Evolutionary conservation across 2,113 vertebrate species (phyloP).

Genomic region (Ovibos moschatus): DNA sequence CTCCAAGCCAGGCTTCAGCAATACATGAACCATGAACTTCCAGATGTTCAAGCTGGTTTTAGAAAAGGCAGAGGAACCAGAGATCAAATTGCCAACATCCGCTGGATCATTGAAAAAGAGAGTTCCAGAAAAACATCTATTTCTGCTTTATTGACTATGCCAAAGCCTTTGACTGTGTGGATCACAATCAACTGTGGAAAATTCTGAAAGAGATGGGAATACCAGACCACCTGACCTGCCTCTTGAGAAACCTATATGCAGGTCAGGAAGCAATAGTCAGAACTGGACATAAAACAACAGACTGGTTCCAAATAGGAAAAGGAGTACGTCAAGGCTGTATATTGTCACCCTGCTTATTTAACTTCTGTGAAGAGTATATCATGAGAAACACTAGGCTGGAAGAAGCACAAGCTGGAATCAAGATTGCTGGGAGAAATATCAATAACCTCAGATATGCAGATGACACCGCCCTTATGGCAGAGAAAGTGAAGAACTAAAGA

Average conservation of each 20-base stretch:
- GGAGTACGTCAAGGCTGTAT: neutral
- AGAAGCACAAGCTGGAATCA: neutral
- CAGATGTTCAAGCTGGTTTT: neutral
- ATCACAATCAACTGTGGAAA: no score
- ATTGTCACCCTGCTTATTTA: neutral
- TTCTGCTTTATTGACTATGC: neutral
- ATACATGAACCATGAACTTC: rapidly evolving
- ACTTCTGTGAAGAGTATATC: neutral
- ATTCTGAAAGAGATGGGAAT: neutral
- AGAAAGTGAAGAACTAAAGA: neutral
- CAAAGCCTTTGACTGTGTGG: neutral
- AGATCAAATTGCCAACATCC: neutral
- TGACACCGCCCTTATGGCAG: neutral
- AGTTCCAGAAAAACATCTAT: neutral
- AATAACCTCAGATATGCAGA: neutral
- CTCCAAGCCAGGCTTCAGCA: neutral
- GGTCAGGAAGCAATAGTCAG: neutral
- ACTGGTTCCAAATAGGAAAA: neutral
- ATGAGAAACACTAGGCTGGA: rapidly evolving
- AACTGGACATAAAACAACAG: neutral
- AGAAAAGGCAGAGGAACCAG: neutral
- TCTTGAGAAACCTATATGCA: neutral
- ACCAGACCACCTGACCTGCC: neutral
- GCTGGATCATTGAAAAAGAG: rapidly evolving
- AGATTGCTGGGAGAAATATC: rapidly evolving